Percentiles rank a stretch among this genome's conserved stretches.
Evolutionary conservation across 35 echinoderm and acorn worm genomes (phyloP).

Genomic region (Ophioderma brevispina): DNA sequence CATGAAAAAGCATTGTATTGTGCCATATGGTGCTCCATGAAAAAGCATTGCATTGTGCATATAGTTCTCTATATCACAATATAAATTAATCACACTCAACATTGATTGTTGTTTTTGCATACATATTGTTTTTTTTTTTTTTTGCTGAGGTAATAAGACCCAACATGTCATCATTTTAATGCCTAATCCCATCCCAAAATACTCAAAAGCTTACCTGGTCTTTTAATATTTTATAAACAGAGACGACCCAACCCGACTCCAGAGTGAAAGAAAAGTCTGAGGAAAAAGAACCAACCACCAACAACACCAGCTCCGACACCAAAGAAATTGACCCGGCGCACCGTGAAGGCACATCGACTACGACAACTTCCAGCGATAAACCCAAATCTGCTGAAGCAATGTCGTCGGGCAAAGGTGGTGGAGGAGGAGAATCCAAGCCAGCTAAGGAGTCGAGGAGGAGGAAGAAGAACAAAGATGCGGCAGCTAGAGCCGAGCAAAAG

Average conservation of each 20-base stretch:
- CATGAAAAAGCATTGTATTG: too few species aligned
- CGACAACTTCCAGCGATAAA: not conserved
- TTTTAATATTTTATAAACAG: too few species aligned
- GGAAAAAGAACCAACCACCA: not conserved
- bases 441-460: constrained; percentile 66
- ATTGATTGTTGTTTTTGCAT: too few species aligned
- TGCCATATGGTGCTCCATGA: too few species aligned
- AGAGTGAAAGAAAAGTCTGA: constrained; percentile 1
- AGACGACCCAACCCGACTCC: not conserved
- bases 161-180: too few species aligned
- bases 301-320: not conserved
- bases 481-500: constrained; percentile 32
- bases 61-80: too few species aligned
- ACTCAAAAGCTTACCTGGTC: too few species aligned
- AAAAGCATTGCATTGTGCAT: too few species aligned
- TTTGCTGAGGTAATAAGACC: too few species aligned
- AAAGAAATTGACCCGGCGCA: not conserved
- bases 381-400: not conserved
- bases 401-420: not conserved
- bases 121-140: too few species aligned
- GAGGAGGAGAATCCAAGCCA: constrained; percentile 41
- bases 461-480: constrained; percentile 68
- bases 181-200: too few species aligned
- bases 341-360: not conserved
- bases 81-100: too few species aligned